Base-by-base conservation (phyloP, 1,140 invertebrate genomes). In the Neodiprion pinetum region DNA sequence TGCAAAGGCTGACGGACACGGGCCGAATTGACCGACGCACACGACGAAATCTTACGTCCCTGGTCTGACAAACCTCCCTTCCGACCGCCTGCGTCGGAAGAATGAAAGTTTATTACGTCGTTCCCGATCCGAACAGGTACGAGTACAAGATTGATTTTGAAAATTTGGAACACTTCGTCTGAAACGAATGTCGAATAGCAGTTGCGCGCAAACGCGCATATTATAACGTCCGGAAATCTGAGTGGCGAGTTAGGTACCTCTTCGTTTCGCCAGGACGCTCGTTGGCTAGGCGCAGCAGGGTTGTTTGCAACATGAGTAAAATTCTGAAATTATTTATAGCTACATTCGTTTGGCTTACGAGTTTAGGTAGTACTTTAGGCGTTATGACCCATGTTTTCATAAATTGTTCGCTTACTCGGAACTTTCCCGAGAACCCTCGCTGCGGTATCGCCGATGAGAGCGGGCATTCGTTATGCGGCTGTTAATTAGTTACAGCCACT, bases 301-400 rank as follows among this genome's bases (percentile, higher is more conserved):
- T 61, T 17, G 53, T 61, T 61, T 61, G n/a, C 53, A 61, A 5
- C 53, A 17, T 40, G 53, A 17, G 53, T 61, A 61, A 61, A 61
- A 61, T 61, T 61, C n/a, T 4, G n/a, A 17, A 61, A 61, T 14
- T 61, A 61, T 61, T 61, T 61, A 61, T 61, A 61, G 53, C 53
- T 61, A 61, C 53, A 61, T 61, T 61, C 53, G 53, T 61, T 61
- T 61, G 53, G 53, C 53, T 61, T 61, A 61, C 53, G 53, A 61
- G 53, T 61, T 61, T 61, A 17, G 11, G 53, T 61, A 61, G 11
- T 61, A 61, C 53, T 61, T 61, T 61, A 61, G 53, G 53, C 53
- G 53, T 61, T 61, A 61, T 61, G 4, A 17, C 53, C 11, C n/a
- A 61, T 61, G 53, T 61, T 61, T 61, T 61, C 53, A 61, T 61